These are phyloP conservation scores for Orthosia gothica DNA, from an alignment of 2,888 invertebrate genomes.

Conservation along the genomic window DNA sequence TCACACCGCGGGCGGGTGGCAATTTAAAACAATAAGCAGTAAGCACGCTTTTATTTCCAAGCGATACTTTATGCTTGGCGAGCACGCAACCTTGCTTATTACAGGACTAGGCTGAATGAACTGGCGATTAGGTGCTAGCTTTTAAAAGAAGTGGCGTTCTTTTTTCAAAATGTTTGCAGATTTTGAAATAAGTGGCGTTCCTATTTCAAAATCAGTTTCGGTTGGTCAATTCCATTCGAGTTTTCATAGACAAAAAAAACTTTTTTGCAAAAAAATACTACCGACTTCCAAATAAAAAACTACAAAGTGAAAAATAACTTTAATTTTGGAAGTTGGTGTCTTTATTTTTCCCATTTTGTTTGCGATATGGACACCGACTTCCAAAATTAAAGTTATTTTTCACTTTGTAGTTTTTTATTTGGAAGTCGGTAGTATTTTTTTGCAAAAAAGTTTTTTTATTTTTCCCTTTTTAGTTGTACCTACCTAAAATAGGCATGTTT, in stretches of 20 bases:
- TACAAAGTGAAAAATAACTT: too few species aligned
- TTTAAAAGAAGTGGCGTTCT: conserved; percentile 7
- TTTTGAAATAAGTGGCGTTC: neutral
- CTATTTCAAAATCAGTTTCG: conserved; percentile 7
- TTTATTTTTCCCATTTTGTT: too few species aligned
- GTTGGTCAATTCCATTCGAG: neutral
- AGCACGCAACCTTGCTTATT: conserved; percentile 79
- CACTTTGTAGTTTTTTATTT: too few species aligned
- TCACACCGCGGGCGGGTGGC: conserved; percentile 87
- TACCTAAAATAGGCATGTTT: too few species aligned
- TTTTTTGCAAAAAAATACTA: too few species aligned
- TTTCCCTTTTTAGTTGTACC: too few species aligned
- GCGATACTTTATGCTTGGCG: conserved; percentile 83
- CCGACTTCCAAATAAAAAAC: too few species aligned
- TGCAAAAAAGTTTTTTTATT: too few species aligned
- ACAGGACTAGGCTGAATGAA: conserved; percentile 46
- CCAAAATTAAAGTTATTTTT: too few species aligned
- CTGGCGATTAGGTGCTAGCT: conserved; percentile 26
- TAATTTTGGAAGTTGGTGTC: too few species aligned
- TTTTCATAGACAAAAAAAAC: neutral
- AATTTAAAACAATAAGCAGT: conserved; percentile 91
- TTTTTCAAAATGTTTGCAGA: conserved; percentile 10
- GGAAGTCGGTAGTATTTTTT: too few species aligned
- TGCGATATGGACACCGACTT: too few species aligned
- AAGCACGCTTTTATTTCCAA: conserved; percentile 86